Percentiles rank a stretch among this genome's conserved stretches.
These are phyloP conservation scores for Oxytorus armatus DNA, from an alignment of 2,888 invertebrate genomes.

Conservation along the genomic window DNA sequence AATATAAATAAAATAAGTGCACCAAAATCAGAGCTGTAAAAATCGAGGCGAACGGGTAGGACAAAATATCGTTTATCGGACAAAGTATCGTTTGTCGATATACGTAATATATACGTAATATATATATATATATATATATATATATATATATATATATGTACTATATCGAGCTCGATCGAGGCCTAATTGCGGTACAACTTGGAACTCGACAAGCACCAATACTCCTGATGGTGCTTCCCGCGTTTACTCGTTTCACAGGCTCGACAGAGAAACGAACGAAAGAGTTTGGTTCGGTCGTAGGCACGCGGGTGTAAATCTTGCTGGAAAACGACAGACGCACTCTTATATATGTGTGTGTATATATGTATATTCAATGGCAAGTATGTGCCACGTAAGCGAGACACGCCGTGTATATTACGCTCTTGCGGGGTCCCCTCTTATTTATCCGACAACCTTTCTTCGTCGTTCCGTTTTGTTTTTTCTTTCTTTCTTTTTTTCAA, in stretches of 20 bases:
- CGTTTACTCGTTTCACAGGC: slow-evolving; percentile 36
- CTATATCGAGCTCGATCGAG: slow-evolving; percentile 60
- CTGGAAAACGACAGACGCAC: slow-evolving; percentile 58
- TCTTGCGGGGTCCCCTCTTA: slow-evolving; percentile 61
- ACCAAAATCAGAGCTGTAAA: slow-evolving; percentile 24
- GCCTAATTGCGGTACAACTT: slow-evolving; percentile 67
- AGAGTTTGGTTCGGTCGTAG: slow-evolving; percentile 54
- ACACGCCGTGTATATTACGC: slow-evolving; percentile 59
- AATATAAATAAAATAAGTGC: no score
- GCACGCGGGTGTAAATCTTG: slow-evolving; percentile 68
- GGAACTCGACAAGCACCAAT: slow-evolving; percentile 45
- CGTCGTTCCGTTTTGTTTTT: slow-evolving; percentile 33
- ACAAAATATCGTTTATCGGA: no score
- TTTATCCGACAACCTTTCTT: slow-evolving; percentile 62
- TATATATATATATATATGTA: no score
- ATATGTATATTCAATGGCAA: background rate
- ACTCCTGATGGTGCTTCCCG: slow-evolving; percentile 44
- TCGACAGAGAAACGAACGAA: slow-evolving; percentile 28
- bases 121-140: slow-evolving; percentile 9
- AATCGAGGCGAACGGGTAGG: slow-evolving; percentile 4
- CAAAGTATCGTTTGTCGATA: slow-evolving; percentile 9
- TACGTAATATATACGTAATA: no score
- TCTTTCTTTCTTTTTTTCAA: slow-evolving; percentile 24
- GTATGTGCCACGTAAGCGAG: slow-evolving; percentile 39
- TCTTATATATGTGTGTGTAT: background rate